Conservation (phyloP, 2,888 invertebrate genomes). For the Bembecia ichneumoniformis region DNA sequence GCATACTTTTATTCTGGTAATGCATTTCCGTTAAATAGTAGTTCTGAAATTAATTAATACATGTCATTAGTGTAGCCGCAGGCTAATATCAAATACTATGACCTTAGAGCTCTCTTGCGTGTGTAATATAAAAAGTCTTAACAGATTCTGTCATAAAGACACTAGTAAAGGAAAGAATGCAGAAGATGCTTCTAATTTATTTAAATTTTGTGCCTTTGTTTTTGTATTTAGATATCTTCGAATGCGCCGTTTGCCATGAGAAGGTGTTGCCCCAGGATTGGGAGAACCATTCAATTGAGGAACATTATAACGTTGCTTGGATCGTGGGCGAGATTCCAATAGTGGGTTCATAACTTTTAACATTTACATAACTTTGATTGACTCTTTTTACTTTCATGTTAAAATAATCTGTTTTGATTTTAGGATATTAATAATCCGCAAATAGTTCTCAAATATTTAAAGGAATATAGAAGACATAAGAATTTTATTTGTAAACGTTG, state of each 20-base stretch:
- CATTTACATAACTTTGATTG: background rate
- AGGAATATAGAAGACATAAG: slow-evolving; percentile 49
- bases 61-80: too few species aligned
- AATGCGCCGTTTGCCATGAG: slow-evolving; percentile 37
- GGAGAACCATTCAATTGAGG: slow-evolving; percentile 32
- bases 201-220: background rate
- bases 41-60: too few species aligned
- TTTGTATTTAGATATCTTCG: slow-evolving; percentile 14
- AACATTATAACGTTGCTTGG: slow-evolving; percentile 53
- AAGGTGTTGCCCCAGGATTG: slow-evolving; percentile 23
- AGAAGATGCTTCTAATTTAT: too few species aligned
- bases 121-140: too few species aligned
- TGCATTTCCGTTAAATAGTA: too few species aligned
- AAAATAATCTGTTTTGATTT: slow-evolving; percentile 15
- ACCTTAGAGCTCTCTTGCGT: too few species aligned
- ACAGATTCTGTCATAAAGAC: too few species aligned
- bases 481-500: slow-evolving; percentile 70
- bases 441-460: slow-evolving; percentile 52
- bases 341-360: slow-evolving; percentile 23
- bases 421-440: slow-evolving; percentile 68
- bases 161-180: too few species aligned
- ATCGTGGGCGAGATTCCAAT: slow-evolving; percentile 34
- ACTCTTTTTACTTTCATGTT: background rate
- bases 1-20: too few species aligned
- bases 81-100: too few species aligned